Percentiles rank a stretch among this genome's conserved stretches.
phyloP scores from a whole-genome alignment of 2,888 invertebrate genomes.

The Clunio marinus region DNA sequence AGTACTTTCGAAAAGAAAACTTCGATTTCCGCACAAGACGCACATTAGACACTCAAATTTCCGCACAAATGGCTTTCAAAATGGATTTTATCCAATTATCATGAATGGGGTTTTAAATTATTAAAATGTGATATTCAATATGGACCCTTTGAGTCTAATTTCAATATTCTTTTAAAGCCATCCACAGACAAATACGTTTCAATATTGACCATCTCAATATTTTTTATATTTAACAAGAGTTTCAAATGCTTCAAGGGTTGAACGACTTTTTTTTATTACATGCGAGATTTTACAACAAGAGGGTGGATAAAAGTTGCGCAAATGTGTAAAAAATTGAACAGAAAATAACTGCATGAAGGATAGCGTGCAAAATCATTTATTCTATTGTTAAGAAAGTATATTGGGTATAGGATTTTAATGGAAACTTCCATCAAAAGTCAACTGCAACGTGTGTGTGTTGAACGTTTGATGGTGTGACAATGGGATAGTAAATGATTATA shows the following conservation, averaged over 20 bases:
- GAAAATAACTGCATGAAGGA: not conserved
- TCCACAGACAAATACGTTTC: not conserved
- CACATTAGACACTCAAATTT: not conserved
- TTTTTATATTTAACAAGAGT: slow-evolving; percentile 5
- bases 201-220: slow-evolving; percentile 32
- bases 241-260: not conserved
- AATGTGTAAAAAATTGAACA: slow-evolving; percentile 16
- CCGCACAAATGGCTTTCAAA: slow-evolving; percentile 6
- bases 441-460: not conserved
- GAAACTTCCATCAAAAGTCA: slow-evolving; percentile 14
- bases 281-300: not conserved
- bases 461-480: not conserved
- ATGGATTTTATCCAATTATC: slow-evolving; percentile 24
- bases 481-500: slow-evolving; percentile 18
- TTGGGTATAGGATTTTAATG: too few species aligned
- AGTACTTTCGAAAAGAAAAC: not conserved
- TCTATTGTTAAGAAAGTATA: too few species aligned
- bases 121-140: not conserved
- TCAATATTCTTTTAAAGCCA: not conserved
- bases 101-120: slow-evolving; percentile 10
- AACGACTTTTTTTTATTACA: not conserved
- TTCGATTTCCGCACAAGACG: too few species aligned
- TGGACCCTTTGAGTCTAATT: slow-evolving; percentile 6
- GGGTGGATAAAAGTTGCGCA: not conserved
- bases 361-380: not conserved